Conservation (phyloP, 2,888 invertebrate genomes). For the Sesia bembeciformis region DNA sequence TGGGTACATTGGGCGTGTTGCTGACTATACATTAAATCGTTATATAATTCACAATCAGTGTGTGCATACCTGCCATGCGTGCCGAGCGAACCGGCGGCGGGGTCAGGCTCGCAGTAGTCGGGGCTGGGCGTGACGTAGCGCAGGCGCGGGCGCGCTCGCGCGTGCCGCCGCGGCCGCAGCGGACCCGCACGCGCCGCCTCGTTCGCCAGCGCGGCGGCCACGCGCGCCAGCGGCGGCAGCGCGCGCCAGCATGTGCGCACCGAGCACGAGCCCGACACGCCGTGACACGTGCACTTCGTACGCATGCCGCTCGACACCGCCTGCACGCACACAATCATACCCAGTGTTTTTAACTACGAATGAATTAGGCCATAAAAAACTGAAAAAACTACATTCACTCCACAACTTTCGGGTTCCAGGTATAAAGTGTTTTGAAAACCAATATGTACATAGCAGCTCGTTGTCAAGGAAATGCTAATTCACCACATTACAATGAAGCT, state of each 20-base stretch:
- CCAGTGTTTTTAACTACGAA: too few relatives aligned
- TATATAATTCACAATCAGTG: too few relatives aligned
- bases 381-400: too few relatives aligned
- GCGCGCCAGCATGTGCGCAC: conserved; percentile 88
- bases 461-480: too few relatives aligned
- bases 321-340: conserved; percentile 38
- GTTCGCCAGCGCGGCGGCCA: conserved; percentile 69
- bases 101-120: conserved; percentile 86
- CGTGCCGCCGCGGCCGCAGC: conserved; percentile 40
- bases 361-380: too few relatives aligned
- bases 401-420: too few relatives aligned
- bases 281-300: conserved; percentile 87
- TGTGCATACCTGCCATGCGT: conserved; percentile 80
- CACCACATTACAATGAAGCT: too few relatives aligned
- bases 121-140: conserved; percentile 87
- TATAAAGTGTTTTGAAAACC: too few relatives aligned
- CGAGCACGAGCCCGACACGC: conserved; percentile 88
- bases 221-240: conserved; percentile 77
- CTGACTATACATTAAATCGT: too few relatives aligned
- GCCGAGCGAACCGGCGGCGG: conserved; percentile 82
- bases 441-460: too few relatives aligned
- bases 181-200: conserved; percentile 57
- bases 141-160: conserved; percentile 74
- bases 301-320: conserved; percentile 73
- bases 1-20: too few relatives aligned